These are phyloP conservation scores for Etia nguti DNA, from an alignment of 2,113 vertebrate genomes.

Conservation along the genomic window DNA sequence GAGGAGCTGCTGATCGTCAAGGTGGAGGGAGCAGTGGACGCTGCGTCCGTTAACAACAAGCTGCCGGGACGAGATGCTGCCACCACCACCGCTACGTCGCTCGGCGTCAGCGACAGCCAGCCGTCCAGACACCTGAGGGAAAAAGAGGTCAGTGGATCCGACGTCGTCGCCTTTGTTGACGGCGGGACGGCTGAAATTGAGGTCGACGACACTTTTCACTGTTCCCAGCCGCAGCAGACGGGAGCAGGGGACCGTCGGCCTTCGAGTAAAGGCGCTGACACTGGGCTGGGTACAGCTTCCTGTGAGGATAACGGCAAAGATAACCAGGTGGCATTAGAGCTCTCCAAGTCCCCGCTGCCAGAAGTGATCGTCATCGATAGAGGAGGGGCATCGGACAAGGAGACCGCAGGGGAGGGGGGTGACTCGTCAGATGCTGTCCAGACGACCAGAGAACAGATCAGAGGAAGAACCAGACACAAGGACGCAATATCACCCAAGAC, in stretches of 20 bases:
- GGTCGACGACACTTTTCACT: not conserved
- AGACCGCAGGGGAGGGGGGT: not conserved
- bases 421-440: not conserved
- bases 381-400: not conserved
- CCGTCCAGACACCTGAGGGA: not conserved
- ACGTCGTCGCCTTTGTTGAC: constrained; percentile 27
- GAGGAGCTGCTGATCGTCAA: constrained; percentile 38
- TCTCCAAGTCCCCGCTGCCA: not conserved
- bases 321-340: not conserved
- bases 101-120: no score
- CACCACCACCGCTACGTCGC: not conserved
- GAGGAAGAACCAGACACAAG: not conserved
- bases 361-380: constrained; percentile 35
- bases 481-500: not conserved
- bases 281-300: not conserved
- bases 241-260: not conserved
- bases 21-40: constrained; percentile 29
- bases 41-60: not conserved
- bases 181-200: constrained; percentile 11
- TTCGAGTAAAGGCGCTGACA: not conserved
- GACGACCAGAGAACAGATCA: not conserved
- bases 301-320: not conserved
- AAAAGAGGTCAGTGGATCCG: constrained; percentile 63
- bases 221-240: not conserved
- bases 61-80: not conserved